Percentiles rank a stretch among this genome's conserved stretches.
phyloP scores from a whole-genome alignment of 2,888 invertebrate genomes.

The Eristalis arbustorum region DNA sequence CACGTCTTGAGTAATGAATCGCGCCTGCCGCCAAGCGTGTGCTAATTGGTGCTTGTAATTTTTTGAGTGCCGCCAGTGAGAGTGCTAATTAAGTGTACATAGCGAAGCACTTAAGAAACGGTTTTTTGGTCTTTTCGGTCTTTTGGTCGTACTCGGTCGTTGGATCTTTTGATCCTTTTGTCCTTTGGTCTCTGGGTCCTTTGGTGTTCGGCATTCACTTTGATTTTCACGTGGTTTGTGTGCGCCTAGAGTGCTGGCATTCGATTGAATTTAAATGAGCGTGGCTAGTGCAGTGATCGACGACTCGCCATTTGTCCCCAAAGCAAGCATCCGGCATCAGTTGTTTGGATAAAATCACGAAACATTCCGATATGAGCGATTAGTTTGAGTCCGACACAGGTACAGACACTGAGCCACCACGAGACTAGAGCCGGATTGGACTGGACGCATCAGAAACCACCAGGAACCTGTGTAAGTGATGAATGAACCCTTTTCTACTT shows the following conservation, averaged over 20 bases:
- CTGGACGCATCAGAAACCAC: slow-evolving; percentile 15
- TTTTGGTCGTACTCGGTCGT: not conserved
- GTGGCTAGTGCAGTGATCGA: slow-evolving; percentile 15
- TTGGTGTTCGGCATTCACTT: not conserved
- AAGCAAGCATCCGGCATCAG: not conserved
- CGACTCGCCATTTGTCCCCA: not conserved
- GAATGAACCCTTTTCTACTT: slow-evolving; percentile 31
- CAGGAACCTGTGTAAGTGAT: slow-evolving; percentile 56
- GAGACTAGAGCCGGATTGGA: slow-evolving; percentile 26
- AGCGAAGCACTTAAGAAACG: slow-evolving; percentile 28
- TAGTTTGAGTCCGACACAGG: slow-evolving; percentile 3
- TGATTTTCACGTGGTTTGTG: not conserved
- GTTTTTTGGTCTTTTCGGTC: not conserved
- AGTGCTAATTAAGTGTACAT: slow-evolving; percentile 56
- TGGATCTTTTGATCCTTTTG: not conserved
- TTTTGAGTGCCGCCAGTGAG: slow-evolving; percentile 44
- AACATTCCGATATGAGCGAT: slow-evolving; percentile 30
- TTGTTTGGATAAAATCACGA: not conserved
- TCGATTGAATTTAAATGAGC: slow-evolving; percentile 14
- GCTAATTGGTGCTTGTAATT: slow-evolving; percentile 57
- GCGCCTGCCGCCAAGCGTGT: slow-evolving; percentile 9
- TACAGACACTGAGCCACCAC: not conserved
- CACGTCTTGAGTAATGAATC: slow-evolving; percentile 48
- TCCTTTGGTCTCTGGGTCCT: not conserved
- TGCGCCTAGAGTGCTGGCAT: not conserved